These are phyloP conservation scores for Lemur catta DNA, from an alignment of 2,797 vertebrate species.

Conservation along the genomic window DNA sequence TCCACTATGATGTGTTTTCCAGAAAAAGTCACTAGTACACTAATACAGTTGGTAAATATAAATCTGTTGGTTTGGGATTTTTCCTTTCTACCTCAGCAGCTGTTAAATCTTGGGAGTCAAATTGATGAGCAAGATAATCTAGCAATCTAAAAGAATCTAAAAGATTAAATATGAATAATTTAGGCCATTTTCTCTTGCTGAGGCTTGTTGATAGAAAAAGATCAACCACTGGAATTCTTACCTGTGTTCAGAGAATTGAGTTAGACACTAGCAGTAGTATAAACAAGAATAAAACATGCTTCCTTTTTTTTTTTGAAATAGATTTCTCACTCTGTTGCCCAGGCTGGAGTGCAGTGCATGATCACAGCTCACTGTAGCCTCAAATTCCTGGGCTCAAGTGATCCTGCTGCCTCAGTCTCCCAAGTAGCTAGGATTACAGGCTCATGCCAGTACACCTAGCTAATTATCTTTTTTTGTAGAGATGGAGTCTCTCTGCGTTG, in stretches of 20 bases:
- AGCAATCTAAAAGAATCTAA: not conserved
- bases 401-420: no score
- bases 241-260: not conserved
- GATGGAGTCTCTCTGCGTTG: no score
- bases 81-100: not conserved
- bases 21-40: not conserved
- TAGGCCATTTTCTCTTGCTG: not conserved
- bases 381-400: no score
- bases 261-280: not conserved
- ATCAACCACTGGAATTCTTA: not conserved
- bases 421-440: no score
- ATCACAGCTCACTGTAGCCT: no score
- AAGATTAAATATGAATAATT: not conserved
- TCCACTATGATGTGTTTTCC: not conserved
- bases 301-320: not conserved
- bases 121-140: conserved; percentile 29
- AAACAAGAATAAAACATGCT: not conserved
- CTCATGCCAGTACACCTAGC: no score
- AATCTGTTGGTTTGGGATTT: not conserved
- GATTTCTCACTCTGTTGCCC: not conserved
- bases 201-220: not conserved
- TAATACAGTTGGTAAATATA: not conserved
- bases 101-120: not conserved
- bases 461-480: no score
- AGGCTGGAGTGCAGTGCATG: no score